Percentiles rank a stretch among this genome's conserved stretches.
These are phyloP conservation scores for Lasioglossum malachurum DNA, from an alignment of 2,888 invertebrate species.

Conservation along the genomic window DNA sequence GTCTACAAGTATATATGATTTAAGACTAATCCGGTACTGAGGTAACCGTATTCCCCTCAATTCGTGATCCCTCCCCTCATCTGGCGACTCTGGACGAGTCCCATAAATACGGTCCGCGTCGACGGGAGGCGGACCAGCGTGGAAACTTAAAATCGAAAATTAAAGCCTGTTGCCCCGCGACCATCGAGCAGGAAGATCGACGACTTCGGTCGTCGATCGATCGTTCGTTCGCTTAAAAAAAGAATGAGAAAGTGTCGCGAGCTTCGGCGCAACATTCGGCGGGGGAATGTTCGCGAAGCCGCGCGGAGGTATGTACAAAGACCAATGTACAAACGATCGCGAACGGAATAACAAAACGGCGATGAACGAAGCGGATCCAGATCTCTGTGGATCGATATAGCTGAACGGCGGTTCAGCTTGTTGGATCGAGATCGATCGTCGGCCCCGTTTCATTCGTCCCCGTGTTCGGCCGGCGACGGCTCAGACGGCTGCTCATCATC, in stretches of 20 bases:
- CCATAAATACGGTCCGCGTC: constrained; percentile 12
- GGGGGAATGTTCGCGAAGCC: not conserved
- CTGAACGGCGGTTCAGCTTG: not conserved
- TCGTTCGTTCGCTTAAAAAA: not conserved
- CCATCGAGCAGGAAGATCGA: not conserved
- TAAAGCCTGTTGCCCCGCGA: constrained; percentile 11
- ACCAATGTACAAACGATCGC: not conserved
- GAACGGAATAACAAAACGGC: constrained; percentile 5
- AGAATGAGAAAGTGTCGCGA: not conserved
- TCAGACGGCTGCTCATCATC: constrained; percentile 76
- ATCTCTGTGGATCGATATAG: not conserved
- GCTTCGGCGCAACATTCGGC: not conserved
- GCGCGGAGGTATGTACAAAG: constrained; percentile 1
- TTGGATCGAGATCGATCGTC: not conserved
- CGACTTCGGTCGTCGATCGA: not conserved
- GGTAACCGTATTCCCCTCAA: too few species aligned
- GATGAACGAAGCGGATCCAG: not conserved
- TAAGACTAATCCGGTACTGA: too few species aligned
- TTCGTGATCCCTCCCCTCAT: too few species aligned
- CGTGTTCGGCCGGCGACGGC: not conserved
- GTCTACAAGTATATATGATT: too few species aligned
- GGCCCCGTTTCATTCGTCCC: constrained; percentile 1
- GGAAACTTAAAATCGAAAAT: not conserved
- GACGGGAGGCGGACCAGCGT: not conserved
- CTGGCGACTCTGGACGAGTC: not conserved